A percentile compares a stretch with the other conserved stretches of the same genome.
Evolutionary conservation across 2,113 vertebrate species (phyloP).

Genomic region (Fregetta grallaria): DNA sequence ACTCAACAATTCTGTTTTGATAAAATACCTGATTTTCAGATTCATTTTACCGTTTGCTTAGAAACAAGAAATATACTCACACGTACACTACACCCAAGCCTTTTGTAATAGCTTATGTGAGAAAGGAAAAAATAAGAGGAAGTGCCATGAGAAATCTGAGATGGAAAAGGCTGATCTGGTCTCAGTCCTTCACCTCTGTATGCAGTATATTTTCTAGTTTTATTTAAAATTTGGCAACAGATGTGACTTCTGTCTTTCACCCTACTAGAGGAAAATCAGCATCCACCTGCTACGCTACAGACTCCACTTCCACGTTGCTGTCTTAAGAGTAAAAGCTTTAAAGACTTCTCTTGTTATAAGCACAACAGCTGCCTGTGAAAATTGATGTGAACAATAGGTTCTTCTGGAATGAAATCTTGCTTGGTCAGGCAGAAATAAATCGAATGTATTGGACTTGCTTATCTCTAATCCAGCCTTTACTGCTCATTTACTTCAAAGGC

Average conservation of each 20-base stretch:
- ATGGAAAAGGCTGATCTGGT: background rate
- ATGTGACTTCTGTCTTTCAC: background rate
- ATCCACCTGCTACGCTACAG: background rate
- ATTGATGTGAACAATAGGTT: background rate
- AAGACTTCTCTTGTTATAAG: background rate
- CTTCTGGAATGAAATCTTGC: background rate
- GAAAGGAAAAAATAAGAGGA: background rate
- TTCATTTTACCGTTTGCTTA: background rate
- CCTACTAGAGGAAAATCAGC: background rate
- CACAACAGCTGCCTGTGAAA: background rate
- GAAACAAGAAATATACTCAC: background rate
- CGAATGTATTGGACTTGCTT: background rate
- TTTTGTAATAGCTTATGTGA: background rate
- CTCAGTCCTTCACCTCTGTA: background rate
- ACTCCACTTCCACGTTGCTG: background rate
- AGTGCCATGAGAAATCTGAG: background rate
- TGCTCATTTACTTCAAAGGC: slow-evolving; percentile 35
- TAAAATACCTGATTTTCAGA: background rate
- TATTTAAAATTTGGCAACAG: background rate
- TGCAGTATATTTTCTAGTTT: background rate
- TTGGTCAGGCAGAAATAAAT: slow-evolving; percentile 47
- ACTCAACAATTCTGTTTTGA: background rate
- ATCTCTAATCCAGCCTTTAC: slow-evolving; percentile 8
- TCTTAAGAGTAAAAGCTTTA: background rate
- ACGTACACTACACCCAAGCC: background rate